Conservation (phyloP, 2,113 vertebrate genomes). For the Ochotona curzoniae region DNA sequence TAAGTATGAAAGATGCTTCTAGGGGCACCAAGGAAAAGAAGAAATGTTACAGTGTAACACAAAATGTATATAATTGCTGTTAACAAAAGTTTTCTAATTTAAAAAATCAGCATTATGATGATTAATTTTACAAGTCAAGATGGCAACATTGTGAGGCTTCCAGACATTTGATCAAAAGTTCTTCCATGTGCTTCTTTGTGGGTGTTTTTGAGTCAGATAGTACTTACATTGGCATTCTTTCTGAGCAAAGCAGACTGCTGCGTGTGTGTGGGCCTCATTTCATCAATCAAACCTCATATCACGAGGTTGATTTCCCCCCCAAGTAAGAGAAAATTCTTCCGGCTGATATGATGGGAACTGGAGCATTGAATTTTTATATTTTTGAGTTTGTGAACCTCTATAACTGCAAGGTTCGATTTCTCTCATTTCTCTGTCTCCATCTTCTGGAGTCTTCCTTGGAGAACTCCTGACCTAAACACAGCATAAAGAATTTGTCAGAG, state of each 20-base stretch:
- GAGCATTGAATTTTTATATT: background rate
- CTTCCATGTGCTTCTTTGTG: background rate
- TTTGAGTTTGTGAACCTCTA: background rate
- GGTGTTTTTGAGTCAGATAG: background rate
- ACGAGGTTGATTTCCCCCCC: no score
- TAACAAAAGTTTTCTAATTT: no score
- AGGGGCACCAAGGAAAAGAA: no score
- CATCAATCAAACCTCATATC: background rate
- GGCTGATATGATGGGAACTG: no score
- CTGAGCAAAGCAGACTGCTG: background rate
- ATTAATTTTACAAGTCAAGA: background rate
- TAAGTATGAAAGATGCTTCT: no score
- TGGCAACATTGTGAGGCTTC: no score
- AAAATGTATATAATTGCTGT: no score
- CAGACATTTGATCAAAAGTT: background rate
- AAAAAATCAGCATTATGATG: background rate
- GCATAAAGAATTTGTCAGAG: background rate
- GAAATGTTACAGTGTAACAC: no score
- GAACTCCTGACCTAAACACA: background rate
- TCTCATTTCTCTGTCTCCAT: background rate
- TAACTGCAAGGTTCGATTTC: background rate
- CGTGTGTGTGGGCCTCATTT: background rate
- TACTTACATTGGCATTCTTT: background rate
- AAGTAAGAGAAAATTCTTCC: background rate
- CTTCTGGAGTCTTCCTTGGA: background rate